Evolutionary conservation across 2,888 invertebrate genomes (phyloP).

Genomic region (Hanleya hanleyi): DNA sequence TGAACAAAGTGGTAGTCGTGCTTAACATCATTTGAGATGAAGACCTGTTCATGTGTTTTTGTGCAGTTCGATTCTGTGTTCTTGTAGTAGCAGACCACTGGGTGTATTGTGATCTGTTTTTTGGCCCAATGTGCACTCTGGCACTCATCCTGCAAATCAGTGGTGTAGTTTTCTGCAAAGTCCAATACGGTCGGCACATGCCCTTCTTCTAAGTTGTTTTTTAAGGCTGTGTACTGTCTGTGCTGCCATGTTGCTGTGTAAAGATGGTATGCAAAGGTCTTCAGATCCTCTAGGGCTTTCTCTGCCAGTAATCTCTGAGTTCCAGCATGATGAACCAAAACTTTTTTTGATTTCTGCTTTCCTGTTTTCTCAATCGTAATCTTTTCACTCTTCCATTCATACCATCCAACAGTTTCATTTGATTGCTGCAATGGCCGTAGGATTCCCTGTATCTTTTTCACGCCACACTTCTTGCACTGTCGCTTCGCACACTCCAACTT

Average conservation of each 20-base stretch:
- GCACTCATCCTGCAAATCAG: background rate
- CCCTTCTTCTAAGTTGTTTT: background rate
- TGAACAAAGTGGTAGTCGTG: background rate
- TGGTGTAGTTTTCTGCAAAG: constrained; percentile 8
- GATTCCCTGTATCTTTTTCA: background rate
- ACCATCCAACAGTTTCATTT: background rate
- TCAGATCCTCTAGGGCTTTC: background rate
- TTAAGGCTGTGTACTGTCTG: background rate
- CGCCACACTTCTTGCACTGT: background rate
- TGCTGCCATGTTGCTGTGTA: constrained; percentile 2
- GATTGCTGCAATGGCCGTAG: background rate
- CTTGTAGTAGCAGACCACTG: background rate
- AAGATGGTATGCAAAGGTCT: background rate
- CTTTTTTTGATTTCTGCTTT: background rate
- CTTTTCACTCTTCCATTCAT: background rate
- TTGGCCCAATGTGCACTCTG: constrained; percentile 10
- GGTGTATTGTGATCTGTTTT: constrained; percentile 5
- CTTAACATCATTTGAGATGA: constrained; percentile 2
- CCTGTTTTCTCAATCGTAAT: background rate
- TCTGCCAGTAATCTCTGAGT: background rate
- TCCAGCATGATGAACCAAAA: background rate
- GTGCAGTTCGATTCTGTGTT: background rate
- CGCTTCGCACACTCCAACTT: background rate
- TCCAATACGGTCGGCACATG: background rate
- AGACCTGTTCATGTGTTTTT: background rate